Percentiles rank a stretch among this genome's conserved stretches.
These are phyloP conservation scores for Phycodurus eques DNA, from an alignment of 2,113 vertebrate genomes.

Conservation along the genomic window DNA sequence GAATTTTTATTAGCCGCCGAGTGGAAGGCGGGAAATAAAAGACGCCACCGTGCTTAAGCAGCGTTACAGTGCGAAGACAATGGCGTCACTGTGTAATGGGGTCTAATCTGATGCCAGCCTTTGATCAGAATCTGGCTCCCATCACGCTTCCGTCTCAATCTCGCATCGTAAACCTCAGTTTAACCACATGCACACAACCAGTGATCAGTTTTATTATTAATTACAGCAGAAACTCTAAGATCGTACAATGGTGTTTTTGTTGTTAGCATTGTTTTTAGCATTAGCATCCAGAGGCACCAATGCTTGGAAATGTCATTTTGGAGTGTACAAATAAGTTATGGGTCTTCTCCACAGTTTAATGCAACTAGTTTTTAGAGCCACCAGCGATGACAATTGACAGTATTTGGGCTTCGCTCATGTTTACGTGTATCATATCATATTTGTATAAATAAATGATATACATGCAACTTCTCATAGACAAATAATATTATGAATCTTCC, in stretches of 20 bases:
- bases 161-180: neutral
- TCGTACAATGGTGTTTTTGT: neutral
- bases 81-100: neutral
- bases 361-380: too few species aligned
- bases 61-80: neutral
- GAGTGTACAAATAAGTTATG: too few species aligned
- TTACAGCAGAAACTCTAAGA: neutral
- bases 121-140: neutral
- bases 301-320: too few species aligned
- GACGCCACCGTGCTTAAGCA: neutral
- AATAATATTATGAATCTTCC: too few species aligned
- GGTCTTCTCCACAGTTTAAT: too few species aligned
- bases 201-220: neutral
- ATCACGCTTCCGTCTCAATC: neutral
- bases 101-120: conserved; percentile 2
- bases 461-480: too few species aligned
- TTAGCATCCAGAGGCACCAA: neutral
- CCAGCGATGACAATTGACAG: too few species aligned
- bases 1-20: conserved; percentile 2
- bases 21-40: neutral
- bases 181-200: neutral
- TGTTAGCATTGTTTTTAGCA: neutral
- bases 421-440: too few species aligned
- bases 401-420: too few species aligned
- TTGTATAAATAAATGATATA: too few species aligned